phyloP scores from a whole-genome alignment of 2,888 invertebrate species.

The Cerceris rybyensis region DNA sequence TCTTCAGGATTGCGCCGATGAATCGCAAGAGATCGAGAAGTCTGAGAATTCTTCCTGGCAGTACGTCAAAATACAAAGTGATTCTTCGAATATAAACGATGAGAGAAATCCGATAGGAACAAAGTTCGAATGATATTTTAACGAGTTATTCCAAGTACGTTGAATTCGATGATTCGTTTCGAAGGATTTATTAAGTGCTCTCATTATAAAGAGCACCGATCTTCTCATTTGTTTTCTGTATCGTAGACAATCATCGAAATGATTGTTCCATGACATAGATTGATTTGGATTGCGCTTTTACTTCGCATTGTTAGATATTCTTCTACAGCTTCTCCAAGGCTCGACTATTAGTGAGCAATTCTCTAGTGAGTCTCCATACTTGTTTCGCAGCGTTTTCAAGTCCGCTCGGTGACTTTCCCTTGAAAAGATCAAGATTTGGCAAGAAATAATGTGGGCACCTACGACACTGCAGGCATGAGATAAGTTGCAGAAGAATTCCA shows the following conservation, averaged over 20 bases:
- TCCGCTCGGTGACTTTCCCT: slow-evolving; percentile 94
- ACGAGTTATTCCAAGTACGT: too few relatives aligned
- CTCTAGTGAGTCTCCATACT: slow-evolving; percentile 95
- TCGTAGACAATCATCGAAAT: background rate
- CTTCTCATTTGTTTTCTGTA: too few relatives aligned
- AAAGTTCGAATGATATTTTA: too few relatives aligned
- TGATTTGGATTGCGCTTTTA: background rate
- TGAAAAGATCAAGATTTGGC: slow-evolving; percentile 95
- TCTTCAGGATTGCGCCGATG: too few relatives aligned
- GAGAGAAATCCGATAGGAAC: too few relatives aligned
- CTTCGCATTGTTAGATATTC: background rate
- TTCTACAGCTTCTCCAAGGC: slow-evolving; percentile 94
- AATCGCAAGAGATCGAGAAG: too few relatives aligned
- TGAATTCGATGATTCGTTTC: too few relatives aligned
- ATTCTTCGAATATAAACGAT: too few relatives aligned
- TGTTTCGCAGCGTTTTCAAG: slow-evolving; percentile 97
- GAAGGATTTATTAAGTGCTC: too few relatives aligned
- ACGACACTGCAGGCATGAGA: slow-evolving; percentile 97
- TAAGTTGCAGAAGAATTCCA: slow-evolving; percentile 96
- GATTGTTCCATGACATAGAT: background rate
- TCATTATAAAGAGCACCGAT: too few relatives aligned
- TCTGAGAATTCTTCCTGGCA: too few relatives aligned
- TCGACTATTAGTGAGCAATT: slow-evolving; percentile 94
- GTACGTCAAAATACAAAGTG: too few relatives aligned
- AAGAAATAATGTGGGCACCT: slow-evolving; percentile 97